Base-by-base conservation (phyloP, 2,888 invertebrate genomes). In the Nemurella pictetii region DNA sequence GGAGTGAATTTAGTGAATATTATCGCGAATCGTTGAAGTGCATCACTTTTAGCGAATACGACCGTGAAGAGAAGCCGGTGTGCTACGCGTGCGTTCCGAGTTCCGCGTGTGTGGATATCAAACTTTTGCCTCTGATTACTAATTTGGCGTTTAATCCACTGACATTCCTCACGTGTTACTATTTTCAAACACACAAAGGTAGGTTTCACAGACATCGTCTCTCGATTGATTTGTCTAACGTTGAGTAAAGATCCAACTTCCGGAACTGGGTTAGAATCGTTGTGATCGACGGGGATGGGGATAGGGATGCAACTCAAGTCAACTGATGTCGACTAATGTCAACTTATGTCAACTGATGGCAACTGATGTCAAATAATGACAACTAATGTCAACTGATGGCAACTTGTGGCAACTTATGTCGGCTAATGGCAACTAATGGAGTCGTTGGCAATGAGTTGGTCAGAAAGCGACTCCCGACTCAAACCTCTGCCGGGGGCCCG, bases 101-200 rank as follows among this genome's bases (percentile, higher is more conserved):
- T 87, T 86, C 87, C 89, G 87, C 87, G 90, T 90, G 90, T 90
- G 89, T 87, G 88, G 89, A 87, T 90, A 90, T 86, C 89, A 89
- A 87, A 89, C 88, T 89, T 86, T 90, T 90, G 88, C 90, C 90
- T 87, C 89, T 89, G 35, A 90, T 91, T 89, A 92, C 89, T 90
- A 75, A 92, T 91, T 75, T 93, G 81, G 89, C 91, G 87, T 94
- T 93, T 87, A 91, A 91, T 1, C 94, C 94, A 0, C 88, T 94
- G 83, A 93, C 92, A 86, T 93, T 94, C 88, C 90, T 94, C 87
- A 92, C 93, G 29, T 90, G 92, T 87, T 95, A 91, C 90, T 92
- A 93, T 89, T 91, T 95, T 87, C 92, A 94, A 87, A 92, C 93
- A 27, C 92, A 93, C 88, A 93, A 94, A 94, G 95, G 95, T 95